Base-by-base conservation (phyloP, 1,140 invertebrate species). In the Thereuonema tuberculata region DNA sequence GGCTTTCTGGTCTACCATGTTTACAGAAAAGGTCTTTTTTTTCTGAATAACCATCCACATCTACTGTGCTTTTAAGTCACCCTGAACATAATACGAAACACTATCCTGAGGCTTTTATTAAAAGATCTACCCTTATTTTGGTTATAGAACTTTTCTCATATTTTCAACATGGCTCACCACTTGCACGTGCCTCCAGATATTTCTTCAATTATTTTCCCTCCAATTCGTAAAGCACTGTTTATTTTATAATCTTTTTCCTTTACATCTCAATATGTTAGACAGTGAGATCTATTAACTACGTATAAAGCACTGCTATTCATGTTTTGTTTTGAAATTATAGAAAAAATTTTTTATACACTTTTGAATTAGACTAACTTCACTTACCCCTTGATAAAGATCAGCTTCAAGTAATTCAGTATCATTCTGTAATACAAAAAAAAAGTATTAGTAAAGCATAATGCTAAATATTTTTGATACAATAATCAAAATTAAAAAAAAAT, bases 351-450 rank as follows among this genome's bases (percentile, higher is more conserved):
- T 12, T 50, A 12, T 5, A 50, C 9, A 21, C 48, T 12, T 21
- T 21, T 50, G 5, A 50, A 20, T 5, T 50, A 50, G 24, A 50
- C 5, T 12, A 12, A n/a, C 21, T 20, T 50, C 21, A 50, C 17
- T 50, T 50, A 74, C 73, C 53, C 86, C 87, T 69, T 82, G 87
- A 67, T 86, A 92, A 46, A 93, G 80, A 74, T 91, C 86, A 3
- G 85, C 83, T 56, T 84, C 76, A n/a, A 86, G 77, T 0, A 73
- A 67, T 12, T 79, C 69, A 31, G 75, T 80, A 31, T 79, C 70
- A 52, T 74, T 71, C 77, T 81, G 65, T 31, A 68, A 67, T 29
- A 60, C 24, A 60, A 59, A 58, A 58, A 15, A 9, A 21, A 12
- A 21, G 12, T 14, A 21, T 12, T 25, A 53, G 12, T 14, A 14